A percentile compares a stretch with the other conserved stretches of the same genome.
Evolutionary conservation across 92 coral and sea anemone genomes (phyloP).

Genomic region (Porites divaricata): DNA sequence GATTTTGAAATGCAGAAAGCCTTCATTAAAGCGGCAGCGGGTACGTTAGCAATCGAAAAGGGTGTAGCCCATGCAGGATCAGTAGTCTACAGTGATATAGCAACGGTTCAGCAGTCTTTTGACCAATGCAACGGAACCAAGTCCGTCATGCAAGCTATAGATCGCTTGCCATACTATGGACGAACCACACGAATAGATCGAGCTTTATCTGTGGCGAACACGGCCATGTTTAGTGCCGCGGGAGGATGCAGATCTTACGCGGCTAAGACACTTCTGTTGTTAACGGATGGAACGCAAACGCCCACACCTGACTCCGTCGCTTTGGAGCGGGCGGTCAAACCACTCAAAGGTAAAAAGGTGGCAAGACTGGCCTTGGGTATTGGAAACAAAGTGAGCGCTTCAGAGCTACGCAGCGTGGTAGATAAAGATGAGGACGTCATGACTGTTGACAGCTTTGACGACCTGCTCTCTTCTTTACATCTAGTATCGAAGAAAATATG

Average conservation of each 20-base stretch:
- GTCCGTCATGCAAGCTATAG: slow-evolving; percentile 41
- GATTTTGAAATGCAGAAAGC: slow-evolving; percentile 68
- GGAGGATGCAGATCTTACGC: slow-evolving; percentile 71
- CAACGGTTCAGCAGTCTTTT: slow-evolving; percentile 35
- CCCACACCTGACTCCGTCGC: slow-evolving; percentile 56
- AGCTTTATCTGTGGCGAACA: slow-evolving; percentile 62
- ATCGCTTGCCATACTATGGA: slow-evolving; percentile 67
- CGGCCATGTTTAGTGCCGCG: slow-evolving; percentile 57
- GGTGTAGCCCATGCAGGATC: slow-evolving; percentile 58
- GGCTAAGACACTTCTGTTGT: slow-evolving; percentile 63
- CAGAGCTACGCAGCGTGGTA: slow-evolving; percentile 58
- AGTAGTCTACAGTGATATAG: slow-evolving; percentile 61
- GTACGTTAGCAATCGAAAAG: slow-evolving; percentile 36
- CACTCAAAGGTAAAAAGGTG: slow-evolving; percentile 67
- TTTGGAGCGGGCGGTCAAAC: slow-evolving; percentile 60
- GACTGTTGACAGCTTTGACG: slow-evolving; percentile 55
- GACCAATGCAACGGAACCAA: slow-evolving; percentile 16
- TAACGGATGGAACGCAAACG: slow-evolving; percentile 85
- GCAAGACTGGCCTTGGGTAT: slow-evolving; percentile 63
- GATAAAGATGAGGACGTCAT: slow-evolving; percentile 50
- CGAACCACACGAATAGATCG: slow-evolving; percentile 68
- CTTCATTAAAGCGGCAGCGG: slow-evolving; percentile 41
- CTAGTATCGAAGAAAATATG: slow-evolving; percentile 46
- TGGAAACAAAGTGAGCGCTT: slow-evolving; percentile 51
- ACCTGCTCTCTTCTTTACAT: slow-evolving; percentile 49